These are phyloP conservation scores for Coilia nasus DNA, from an alignment of 2,797 vertebrate genomes.

Conservation along the genomic window DNA sequence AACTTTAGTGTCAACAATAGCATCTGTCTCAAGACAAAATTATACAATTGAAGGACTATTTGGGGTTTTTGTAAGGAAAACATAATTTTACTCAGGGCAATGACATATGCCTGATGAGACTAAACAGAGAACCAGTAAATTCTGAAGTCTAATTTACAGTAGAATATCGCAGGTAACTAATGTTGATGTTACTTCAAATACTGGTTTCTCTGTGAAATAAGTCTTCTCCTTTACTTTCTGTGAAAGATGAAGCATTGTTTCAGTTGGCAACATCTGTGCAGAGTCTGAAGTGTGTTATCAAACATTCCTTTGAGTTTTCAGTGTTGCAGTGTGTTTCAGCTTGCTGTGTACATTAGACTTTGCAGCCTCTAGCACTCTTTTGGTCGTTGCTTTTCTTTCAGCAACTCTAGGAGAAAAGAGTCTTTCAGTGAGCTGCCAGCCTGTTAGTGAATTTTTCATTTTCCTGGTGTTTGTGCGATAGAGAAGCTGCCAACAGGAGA, in stretches of 20 bases:
- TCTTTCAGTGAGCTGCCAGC: not conserved
- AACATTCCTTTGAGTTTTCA: not conserved
- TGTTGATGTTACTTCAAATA: not conserved
- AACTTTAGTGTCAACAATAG: not conserved
- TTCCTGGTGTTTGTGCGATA: not conserved
- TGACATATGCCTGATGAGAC: not conserved
- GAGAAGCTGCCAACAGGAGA: not conserved
- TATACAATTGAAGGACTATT: not conserved
- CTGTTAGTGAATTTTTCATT: conserved; percentile 10
- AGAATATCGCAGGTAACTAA: not conserved
- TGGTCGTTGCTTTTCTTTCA: not conserved
- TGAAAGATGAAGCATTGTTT: not conserved
- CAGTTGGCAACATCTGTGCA: not conserved
- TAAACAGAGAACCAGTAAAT: not conserved
- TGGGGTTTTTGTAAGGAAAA: not conserved
- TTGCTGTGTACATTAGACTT: not conserved
- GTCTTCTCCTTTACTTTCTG: not conserved
- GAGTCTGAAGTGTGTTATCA: not conserved
- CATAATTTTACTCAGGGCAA: not conserved
- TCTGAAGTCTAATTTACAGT: not conserved
- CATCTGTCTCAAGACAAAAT: not conserved
- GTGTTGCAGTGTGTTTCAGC: not conserved
- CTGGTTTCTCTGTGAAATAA: not conserved
- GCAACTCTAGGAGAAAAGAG: not conserved
- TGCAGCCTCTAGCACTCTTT: not conserved